Base-by-base conservation (phyloP, 2,113 vertebrate species). In the Speoplatyrhinus poulsoni region DNA sequence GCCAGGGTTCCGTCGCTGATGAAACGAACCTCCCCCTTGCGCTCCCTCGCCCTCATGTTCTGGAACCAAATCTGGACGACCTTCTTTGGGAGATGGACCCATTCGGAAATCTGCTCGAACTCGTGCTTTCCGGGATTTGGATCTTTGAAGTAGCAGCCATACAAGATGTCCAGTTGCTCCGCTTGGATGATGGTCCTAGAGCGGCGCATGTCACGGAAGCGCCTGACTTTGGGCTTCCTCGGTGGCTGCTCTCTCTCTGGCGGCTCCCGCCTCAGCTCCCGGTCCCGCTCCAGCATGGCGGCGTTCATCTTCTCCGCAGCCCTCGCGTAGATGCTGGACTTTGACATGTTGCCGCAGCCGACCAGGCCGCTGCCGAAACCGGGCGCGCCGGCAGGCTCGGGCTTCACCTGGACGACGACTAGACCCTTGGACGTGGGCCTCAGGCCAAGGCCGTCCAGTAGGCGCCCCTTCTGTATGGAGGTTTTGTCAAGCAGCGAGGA, bases 11-110 rank as follows among this genome's bases (percentile, higher is more conserved):
- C 92, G 3, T 93, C 91, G 4, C 93, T 92, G 57, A 93, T 91
- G 49, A 94, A 94, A 41, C 95, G 90, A 53, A 97, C 95, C 67
- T 96, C 95, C 6, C 95, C 96, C 80, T 96, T 97, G 13, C 95
- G 91, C 60, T 96, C 95, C 12, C 96, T 90, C 7, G 96, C 95
- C 63, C 96, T 92, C 89, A 96, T 96, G 69, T 97, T 97, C 87
- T 97, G 96, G 85, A 97, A 97, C 96, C 96, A 97, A 75, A 97
- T 96, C 86, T 97, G 96, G 10, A 97, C 96, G 15, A 97, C 96
- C 71, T 95, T 94, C 82, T 96, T 96, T 62, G 95, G 95, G 72
- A 97, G 94, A 47, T 95, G 94, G 64, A 96, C 95, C 89, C 96
- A 96, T 76, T 95, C 93, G 0, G 96, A 95, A 81, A 97, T 96